Conservation (phyloP, 2,797 vertebrate genomes). For the Ciconia nigra region DNA sequence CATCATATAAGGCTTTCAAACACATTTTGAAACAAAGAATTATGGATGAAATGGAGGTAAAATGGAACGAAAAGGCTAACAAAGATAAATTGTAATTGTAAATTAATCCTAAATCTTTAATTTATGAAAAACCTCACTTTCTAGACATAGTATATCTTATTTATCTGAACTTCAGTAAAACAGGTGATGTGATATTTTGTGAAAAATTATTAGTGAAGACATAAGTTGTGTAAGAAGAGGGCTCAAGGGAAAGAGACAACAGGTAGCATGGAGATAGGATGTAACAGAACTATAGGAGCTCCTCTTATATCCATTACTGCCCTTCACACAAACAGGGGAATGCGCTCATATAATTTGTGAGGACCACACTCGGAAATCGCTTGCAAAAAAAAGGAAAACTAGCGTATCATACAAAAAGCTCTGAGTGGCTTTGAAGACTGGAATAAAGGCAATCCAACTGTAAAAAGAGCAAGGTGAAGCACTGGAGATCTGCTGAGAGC, state of each 20-base stretch:
- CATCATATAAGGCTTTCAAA: not conserved
- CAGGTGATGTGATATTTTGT: not conserved
- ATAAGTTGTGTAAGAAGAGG: not conserved
- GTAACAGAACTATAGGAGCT: not conserved
- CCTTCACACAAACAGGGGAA: not conserved
- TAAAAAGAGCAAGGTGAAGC: not conserved
- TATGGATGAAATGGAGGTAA: not conserved
- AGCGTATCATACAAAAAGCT: not conserved
- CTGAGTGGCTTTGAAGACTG: not conserved
- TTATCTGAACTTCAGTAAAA: not conserved
- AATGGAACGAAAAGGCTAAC: not conserved
- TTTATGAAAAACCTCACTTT: not conserved
- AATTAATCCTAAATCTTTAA: not conserved
- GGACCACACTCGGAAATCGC: rapidly evolving
- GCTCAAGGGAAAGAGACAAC: not conserved
- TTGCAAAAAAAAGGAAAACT: not conserved
- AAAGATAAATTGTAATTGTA: not conserved
- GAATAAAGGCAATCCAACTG: not conserved
- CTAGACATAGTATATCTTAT: not conserved
- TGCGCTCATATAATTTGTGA: not conserved
- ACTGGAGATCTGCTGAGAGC: not conserved
- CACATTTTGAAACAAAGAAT: not conserved
- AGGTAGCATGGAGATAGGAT: not conserved
- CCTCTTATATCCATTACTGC: not conserved
- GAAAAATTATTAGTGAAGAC: not conserved